A percentile compares a stretch with the other conserved stretches of the same genome.
Evolutionary conservation across 37 sponge, comb jelly and placozoan species (phyloP).

Genomic region (Petrosia ficiformis): DNA sequence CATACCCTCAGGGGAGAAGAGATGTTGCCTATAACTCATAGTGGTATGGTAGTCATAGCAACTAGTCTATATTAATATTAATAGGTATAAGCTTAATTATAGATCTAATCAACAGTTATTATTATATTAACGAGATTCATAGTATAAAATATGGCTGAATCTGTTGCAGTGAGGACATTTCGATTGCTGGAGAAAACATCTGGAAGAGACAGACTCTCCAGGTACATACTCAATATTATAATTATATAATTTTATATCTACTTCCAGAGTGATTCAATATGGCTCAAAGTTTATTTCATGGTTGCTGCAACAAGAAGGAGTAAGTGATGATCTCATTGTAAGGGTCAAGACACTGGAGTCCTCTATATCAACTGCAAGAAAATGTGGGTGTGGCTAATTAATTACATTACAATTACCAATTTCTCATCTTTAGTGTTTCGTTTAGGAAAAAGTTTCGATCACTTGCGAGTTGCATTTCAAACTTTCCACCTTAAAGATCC

Average conservation of each 20-base stretch:
- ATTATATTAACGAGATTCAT: neutral
- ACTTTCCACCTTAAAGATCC: slow-evolving; percentile 66
- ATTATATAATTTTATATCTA: neutral
- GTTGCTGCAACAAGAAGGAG: slow-evolving; percentile 15
- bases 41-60: no score
- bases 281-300: slow-evolving; percentile 53
- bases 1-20: neutral
- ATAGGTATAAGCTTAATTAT: no score
- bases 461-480: slow-evolving; percentile 51
- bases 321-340: slow-evolving; percentile 24
- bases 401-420: neutral
- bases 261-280: slow-evolving; percentile 65
- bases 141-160: neutral
- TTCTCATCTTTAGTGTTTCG: slow-evolving; percentile 59
- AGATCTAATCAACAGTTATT: neutral
- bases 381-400: slow-evolving; percentile 46
- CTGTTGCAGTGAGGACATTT: slow-evolving; percentile 20
- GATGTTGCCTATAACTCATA: no score
- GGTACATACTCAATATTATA: slow-evolving; percentile 18
- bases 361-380: slow-evolving; percentile 68
- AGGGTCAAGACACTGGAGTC: slow-evolving; percentile 42
- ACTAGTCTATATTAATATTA: no score
- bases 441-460: slow-evolving; percentile 73
- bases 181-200: slow-evolving; percentile 50
- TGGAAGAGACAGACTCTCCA: slow-evolving; percentile 73